Base-by-base conservation (phyloP, 2,113 vertebrate species). In the Gymnarchus niloticus region DNA sequence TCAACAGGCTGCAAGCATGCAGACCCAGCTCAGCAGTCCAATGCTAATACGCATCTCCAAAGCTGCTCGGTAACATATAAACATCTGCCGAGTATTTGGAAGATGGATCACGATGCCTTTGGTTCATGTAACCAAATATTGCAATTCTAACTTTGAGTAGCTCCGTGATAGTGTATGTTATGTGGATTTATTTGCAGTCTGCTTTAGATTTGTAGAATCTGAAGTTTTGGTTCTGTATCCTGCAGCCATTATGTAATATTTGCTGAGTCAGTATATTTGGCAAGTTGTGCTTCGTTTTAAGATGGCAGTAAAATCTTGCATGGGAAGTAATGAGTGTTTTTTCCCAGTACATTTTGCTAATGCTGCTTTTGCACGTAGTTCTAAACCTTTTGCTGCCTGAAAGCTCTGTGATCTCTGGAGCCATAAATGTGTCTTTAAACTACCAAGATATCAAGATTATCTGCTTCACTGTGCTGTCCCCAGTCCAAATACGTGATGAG, bases 31-130 rank as follows among this genome's bases (percentile, higher is more conserved):
- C 88, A 86, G 57, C 56, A 76, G 86, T 77, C 33, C 83, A 83
- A 82, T 86, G 88, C 88, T 90, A 87, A 89, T 85, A 88, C 85
- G 89, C 83, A n/a, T 65, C 80, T 61, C 49, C 81, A 83, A 21
- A 1, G 86, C 84, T 12, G 21, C 44, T 25, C 80, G 33, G 48
- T 6, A 77, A 88, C 46, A 56, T 41, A 87, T 87, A 89, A 91
- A 87, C 84, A 90, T 57, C 83, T 84, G 41, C 41, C 2, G 33
- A 37, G 83, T 46, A 44, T 82, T 81, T 84, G 52, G 87, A 89
- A 87, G 83, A 56, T 25, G 51, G 85, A 82, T 10, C 44, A 37
- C 78, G 54, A 61, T 69, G 33, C 65, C 51, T 44, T 25, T 33
- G 23, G 46, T 52, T 28, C 59, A 52, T 25, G 57, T 52, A 81